Evolutionary conservation across 2,888 invertebrate genomes (phyloP), one percentile per base, ranked within the genome.

Genomic region (Drosophila affinis): DNA sequence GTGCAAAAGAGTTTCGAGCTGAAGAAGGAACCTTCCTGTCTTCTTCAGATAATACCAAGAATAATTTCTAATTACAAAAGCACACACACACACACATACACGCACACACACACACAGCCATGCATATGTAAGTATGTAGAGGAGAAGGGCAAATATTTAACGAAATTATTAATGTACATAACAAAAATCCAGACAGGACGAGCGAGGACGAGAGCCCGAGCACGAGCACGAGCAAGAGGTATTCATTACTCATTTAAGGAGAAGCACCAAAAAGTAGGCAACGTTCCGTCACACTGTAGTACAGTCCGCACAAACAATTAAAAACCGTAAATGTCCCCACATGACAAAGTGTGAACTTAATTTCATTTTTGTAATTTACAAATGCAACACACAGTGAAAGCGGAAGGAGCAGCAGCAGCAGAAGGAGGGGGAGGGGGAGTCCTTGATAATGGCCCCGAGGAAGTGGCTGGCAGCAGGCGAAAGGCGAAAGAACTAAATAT

Each of bases 281-380:
- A 65, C 64, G 67, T 21, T 47, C 49, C 45, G 56, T 27, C 58
- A 67, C 53, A 54, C 55, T 10, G 59, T 49, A 58, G 59, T 52
- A 58, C 57, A 64, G 73, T 64, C 76, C 74, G 78, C 76, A 77
- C 67, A 78, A 80, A 83, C 88, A 87, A 87, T 87, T 87, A 89
- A 89, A 89, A 85, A 75, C 84, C 88, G 78, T 88, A 85, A 85
- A 88, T 88, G 88, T 85, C 84, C 84, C 87, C 84, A 87, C 84
- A 85, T 85, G 84, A 85, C 84, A 88, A 88, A 82, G 88, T 89
- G 88, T 89, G 86, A 86, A 88, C 86, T 86, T 88, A 87, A 88
- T 88, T 88, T 86, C 87, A 89, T 87, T 86, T 85, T 86, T 81
- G 88, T 81, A 87, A 87, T 87, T 87, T 87, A 77, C 85, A 81